phyloP scores from a whole-genome alignment of 2,113 vertebrate species.

The Chaetodon trifascialis region DNA sequence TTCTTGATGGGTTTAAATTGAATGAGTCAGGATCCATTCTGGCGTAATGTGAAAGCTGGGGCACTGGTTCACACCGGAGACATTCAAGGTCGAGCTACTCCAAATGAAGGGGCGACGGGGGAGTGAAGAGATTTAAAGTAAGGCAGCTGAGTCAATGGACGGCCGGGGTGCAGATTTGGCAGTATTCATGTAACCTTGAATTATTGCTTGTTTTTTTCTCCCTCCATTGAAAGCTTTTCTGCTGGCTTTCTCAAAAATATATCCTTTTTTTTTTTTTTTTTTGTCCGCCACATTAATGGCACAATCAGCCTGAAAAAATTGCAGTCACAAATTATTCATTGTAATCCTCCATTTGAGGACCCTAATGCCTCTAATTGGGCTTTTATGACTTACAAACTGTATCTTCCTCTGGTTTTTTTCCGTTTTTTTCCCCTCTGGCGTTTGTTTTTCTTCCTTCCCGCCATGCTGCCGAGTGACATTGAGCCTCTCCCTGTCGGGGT shows the following conservation, averaged over 20 bases:
- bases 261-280: constrained; percentile 24
- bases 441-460: constrained; percentile 81
- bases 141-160: constrained; percentile 74
- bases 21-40: constrained; percentile 79
- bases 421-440: constrained; percentile 59
- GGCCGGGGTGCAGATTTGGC: constrained; percentile 48
- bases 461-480: constrained; percentile 78
- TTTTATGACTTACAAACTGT: constrained; percentile 82
- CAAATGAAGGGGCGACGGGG: constrained; percentile 64
- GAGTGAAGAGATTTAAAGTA: constrained; percentile 72
- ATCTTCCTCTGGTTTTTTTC: constrained; percentile 61
- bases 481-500: constrained; percentile 83
- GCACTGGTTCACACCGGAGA: constrained; percentile 71
- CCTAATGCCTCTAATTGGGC: constrained; percentile 80
- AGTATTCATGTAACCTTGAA: constrained; percentile 74
- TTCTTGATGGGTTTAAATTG: constrained; percentile 73
- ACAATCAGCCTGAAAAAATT: constrained; percentile 70
- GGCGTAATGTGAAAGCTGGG: constrained; percentile 76
- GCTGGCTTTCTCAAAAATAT: constrained; percentile 48
- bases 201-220: constrained; percentile 54
- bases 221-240: constrained; percentile 68
- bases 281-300: constrained; percentile 69
- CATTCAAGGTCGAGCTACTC: constrained; percentile 70
- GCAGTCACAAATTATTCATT: constrained; percentile 77
- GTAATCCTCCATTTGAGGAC: constrained; percentile 74